Evolutionary conservation across 2,797 vertebrate species (phyloP), one percentile per base, ranked within the genome.

Genomic region (Linurgus olivaceus): DNA sequence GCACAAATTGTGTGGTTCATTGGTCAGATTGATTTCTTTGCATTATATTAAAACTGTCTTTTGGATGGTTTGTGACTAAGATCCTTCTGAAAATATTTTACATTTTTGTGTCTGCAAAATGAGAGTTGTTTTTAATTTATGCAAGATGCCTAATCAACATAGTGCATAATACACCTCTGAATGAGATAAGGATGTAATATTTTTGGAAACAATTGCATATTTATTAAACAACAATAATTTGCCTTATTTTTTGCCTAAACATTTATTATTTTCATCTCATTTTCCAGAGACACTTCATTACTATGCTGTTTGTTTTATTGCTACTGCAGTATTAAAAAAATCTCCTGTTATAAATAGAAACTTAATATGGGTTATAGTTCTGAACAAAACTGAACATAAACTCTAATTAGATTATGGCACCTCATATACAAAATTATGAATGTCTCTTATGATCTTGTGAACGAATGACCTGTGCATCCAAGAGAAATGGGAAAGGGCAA

Each of bases 401-500:
- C 28, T 70, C 70, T 90, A 26, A 33, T 80, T 87, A 59, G 58
- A 58, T 73, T 92, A 63, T 35, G 45, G 35, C 0, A 0, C 70
- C 50, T 91, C 38, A 58, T 40, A 24, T 51, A 73, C 62, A n/a
- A 90, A 94, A 88, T 72, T 81, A 76, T 84, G 68, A 54, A 80
- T 58, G 58, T 67, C n/a, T 18, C 24, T 95, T 75, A 50, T 11
- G 57, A 47, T 55, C 16, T 74, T 76, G 45, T 42, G 52, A 90
- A 83, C 2, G 13, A 83, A 58, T 28, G 75, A 82, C 75, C 63
- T 92, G 82, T 93, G 47, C 55, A 57, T 88, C 58, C 66, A 84
- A 94, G 74, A 94, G 88, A 78, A 94, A 47, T 83, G 82, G 88
- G 93, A 89, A 92, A 92, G 48, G 78, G 88, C 78, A 95, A 89